Conservation (phyloP, 1,140 invertebrate genomes). For the Oreohelix idahoensis region DNA sequence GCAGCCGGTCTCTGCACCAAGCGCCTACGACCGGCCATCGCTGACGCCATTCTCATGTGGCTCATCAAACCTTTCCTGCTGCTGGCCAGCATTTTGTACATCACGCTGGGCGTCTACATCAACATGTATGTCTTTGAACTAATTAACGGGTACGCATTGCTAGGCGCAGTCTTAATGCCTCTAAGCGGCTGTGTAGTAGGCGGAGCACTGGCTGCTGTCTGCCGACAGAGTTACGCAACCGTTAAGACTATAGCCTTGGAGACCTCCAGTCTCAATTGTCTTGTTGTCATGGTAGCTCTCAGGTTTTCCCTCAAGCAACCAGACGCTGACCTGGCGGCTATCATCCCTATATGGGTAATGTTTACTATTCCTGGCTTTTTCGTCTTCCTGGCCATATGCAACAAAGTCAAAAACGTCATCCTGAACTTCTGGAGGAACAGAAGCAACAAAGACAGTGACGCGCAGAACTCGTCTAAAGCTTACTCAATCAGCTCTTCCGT, state of each 20-base stretch:
- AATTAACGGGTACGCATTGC: constrained; percentile 55
- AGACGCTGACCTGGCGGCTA: constrained; percentile 62
- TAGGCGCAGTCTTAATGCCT: constrained; percentile 64
- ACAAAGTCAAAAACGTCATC: constrained; percentile 51
- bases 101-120: constrained; percentile 71
- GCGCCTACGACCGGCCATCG: constrained; percentile 58
- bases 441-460: constrained; percentile 52
- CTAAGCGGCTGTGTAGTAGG: constrained; percentile 62
- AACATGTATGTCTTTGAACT: constrained; percentile 70
- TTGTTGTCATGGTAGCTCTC: constrained; percentile 63
- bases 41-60: constrained; percentile 68
- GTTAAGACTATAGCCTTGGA: constrained; percentile 66
- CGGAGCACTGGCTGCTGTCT: constrained; percentile 53
- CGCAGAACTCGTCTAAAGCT: constrained; percentile 52
- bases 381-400: constrained; percentile 61
- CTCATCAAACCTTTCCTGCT: constrained; percentile 69
- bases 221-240: constrained; percentile 59
- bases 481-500: constrained; percentile 67
- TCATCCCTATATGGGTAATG: constrained; percentile 68
- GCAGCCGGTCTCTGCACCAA: constrained; percentile 62
- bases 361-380: constrained; percentile 67
- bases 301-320: constrained; percentile 65
- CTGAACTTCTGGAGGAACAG: constrained; percentile 56
- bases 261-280: constrained; percentile 66
- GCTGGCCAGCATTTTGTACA: constrained; percentile 67